These are phyloP conservation scores for Caenorhabditis doughertyi DNA, from an alignment of 2,888 invertebrate species.

Conservation along the genomic window DNA sequence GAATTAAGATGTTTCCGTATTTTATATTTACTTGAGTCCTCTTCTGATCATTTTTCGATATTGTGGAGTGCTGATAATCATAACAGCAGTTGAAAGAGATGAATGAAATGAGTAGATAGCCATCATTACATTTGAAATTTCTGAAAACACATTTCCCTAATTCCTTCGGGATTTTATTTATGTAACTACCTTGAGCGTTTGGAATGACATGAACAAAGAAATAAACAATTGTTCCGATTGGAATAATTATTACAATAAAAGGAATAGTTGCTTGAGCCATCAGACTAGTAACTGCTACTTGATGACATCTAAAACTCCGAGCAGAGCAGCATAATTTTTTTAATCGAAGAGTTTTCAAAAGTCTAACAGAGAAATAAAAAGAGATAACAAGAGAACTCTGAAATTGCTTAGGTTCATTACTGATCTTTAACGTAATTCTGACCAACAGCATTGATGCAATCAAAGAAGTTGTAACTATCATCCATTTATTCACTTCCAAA, in stretches of 20 bases:
- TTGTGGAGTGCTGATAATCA: slow-evolving; percentile 58
- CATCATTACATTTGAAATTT: slow-evolving; percentile 51
- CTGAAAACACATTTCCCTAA: slow-evolving; percentile 10
- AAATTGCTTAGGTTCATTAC: not conserved
- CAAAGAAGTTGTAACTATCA: slow-evolving; percentile 17
- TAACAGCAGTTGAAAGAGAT: slow-evolving; percentile 47
- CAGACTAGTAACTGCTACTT: slow-evolving; percentile 53
- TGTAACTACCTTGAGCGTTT: slow-evolving; percentile 28
- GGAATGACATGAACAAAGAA: slow-evolving; percentile 40
- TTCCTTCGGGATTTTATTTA: not conserved
- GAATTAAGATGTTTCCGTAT: not conserved
- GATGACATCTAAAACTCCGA: slow-evolving; percentile 38
- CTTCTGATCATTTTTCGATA: slow-evolving; percentile 32
- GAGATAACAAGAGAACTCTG: slow-evolving; percentile 55
- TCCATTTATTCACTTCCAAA: slow-evolving; percentile 32
- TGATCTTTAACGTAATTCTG: not conserved
- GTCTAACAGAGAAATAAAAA: slow-evolving; percentile 30
- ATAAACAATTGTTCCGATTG: slow-evolving; percentile 38
- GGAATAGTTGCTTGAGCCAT: slow-evolving; percentile 56
- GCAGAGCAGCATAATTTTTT: slow-evolving; percentile 25
- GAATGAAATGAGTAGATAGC: slow-evolving; percentile 47
- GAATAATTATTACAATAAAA: slow-evolving; percentile 38
- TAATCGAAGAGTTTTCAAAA: slow-evolving; percentile 32
- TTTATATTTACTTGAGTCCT: slow-evolving; percentile 26
- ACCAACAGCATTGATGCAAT: slow-evolving; percentile 31